Conservation (phyloP, 2,113 vertebrate genomes). For the Azemiops feae region DNA sequence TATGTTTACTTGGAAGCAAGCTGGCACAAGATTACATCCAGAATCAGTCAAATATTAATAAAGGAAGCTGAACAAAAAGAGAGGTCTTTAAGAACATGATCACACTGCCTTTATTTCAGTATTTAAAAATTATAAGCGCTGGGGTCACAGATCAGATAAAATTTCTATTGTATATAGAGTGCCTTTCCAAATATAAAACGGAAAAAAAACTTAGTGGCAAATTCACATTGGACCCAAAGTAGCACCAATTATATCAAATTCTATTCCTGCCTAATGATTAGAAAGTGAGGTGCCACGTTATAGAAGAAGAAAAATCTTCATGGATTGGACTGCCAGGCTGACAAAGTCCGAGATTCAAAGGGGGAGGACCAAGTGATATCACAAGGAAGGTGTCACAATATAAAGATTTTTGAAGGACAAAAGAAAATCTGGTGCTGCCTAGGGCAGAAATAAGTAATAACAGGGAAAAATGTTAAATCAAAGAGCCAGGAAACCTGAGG, state of each 20-base stretch:
- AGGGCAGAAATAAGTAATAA: not conserved
- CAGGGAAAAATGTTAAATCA: not conserved
- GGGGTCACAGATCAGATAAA: constrained; percentile 11
- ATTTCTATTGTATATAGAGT: constrained; percentile 62
- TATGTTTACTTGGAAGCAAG: constrained; percentile 10
- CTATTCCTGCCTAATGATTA: not conserved
- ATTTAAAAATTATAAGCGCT: constrained; percentile 44
- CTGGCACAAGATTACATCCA: not conserved
- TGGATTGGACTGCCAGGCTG: not conserved
- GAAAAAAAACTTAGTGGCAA: not conserved
- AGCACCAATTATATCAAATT: not conserved
- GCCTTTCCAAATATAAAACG: not conserved
- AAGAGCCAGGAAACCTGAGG: not conserved
- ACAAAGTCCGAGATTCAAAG: not conserved
- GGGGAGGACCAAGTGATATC: not conserved
- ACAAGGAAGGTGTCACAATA: not conserved
- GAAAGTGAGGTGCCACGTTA: not conserved
- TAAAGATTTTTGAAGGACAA: not conserved
- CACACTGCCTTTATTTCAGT: constrained; percentile 45
- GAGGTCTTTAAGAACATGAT: constrained; percentile 49
- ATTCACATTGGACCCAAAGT: not conserved
- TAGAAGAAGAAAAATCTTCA: not conserved
- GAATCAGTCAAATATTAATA: constrained; percentile 53
- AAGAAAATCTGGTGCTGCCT: not conserved
- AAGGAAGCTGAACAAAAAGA: constrained; percentile 43